phyloP scores from a whole-genome alignment of 35 echinoderm and acorn worm species.

The Chiridota heheva region DNA sequence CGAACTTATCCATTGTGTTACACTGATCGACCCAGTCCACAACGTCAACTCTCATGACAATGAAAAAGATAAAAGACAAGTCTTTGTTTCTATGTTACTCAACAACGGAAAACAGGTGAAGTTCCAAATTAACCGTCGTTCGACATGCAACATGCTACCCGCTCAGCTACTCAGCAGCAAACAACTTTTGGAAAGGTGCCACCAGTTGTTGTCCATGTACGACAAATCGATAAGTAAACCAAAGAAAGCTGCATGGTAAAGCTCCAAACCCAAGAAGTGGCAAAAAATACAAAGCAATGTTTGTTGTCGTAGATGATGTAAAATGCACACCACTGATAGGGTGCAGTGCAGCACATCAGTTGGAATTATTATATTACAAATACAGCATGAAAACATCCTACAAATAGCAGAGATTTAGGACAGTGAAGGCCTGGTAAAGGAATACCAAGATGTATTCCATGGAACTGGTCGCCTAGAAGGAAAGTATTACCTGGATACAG shows the following conservation, averaged over 20 bases:
- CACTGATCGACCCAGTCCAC: conserved; percentile 16
- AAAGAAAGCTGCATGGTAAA: conserved; percentile 45
- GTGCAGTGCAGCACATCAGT: conserved; percentile 45
- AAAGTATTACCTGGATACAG: conserved; percentile 48
- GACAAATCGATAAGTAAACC: conserved; percentile 38
- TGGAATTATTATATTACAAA: conserved; percentile 49
- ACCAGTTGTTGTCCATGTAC: conserved; percentile 68
- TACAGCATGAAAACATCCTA: conserved; percentile 60
- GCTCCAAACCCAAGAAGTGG: conserved; percentile 60
- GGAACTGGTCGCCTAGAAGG: conserved; percentile 60
- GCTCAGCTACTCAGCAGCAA: not conserved
- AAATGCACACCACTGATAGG: conserved; percentile 44
- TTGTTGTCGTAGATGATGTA: conserved; percentile 49
- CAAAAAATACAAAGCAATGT: conserved; percentile 48
- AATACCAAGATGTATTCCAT: conserved; percentile 62
- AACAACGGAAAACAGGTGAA: conserved; percentile 12
- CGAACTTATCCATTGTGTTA: conserved; percentile 40
- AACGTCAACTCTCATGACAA: conserved; percentile 8
- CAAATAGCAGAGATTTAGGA: not conserved
- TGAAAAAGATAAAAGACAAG: conserved; percentile 16
- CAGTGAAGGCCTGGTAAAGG: conserved; percentile 13
- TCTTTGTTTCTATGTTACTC: conserved; percentile 19
- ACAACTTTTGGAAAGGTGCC: not conserved
- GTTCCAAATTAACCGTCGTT: conserved; percentile 43
- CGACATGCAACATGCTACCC: conserved; percentile 41